These are phyloP conservation scores for Mycteria americana DNA, from an alignment of 2,797 vertebrate species.

Conservation along the genomic window DNA sequence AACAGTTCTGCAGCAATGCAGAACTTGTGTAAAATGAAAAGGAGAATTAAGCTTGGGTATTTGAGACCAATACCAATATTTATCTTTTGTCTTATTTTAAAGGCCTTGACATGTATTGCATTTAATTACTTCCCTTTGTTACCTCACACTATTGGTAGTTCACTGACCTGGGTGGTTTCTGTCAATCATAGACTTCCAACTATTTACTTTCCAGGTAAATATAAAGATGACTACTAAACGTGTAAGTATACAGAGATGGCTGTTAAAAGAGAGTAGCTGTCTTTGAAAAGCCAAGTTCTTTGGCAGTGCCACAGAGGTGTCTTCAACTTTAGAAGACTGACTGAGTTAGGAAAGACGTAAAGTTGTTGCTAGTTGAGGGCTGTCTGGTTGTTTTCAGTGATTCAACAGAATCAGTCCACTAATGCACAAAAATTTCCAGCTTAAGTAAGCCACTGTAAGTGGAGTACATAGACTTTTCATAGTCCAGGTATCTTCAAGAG, in stretches of 20 bases:
- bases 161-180: not conserved
- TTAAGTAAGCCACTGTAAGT: not conserved
- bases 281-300: not conserved
- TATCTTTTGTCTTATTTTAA: not conserved
- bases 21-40: not conserved
- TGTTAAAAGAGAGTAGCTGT: not conserved
- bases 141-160: not conserved
- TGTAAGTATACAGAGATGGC: not conserved
- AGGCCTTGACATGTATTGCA: not conserved
- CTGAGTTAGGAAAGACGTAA: not conserved
- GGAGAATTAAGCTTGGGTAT: not conserved
- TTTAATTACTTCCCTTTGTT: not conserved
- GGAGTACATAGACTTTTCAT: not conserved
- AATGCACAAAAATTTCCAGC: not conserved
- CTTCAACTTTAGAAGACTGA: not conserved
- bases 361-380: not conserved
- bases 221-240: not conserved
- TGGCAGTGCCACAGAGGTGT: not conserved
- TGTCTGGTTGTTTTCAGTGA: not conserved
- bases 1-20: not conserved
- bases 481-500: not conserved
- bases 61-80: not conserved
- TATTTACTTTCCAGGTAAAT: not conserved
- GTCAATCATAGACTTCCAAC: not conserved
- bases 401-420: not conserved